These are phyloP conservation scores for Cheilosia grossa DNA, from an alignment of 2,888 invertebrate species.

Conservation along the genomic window DNA sequence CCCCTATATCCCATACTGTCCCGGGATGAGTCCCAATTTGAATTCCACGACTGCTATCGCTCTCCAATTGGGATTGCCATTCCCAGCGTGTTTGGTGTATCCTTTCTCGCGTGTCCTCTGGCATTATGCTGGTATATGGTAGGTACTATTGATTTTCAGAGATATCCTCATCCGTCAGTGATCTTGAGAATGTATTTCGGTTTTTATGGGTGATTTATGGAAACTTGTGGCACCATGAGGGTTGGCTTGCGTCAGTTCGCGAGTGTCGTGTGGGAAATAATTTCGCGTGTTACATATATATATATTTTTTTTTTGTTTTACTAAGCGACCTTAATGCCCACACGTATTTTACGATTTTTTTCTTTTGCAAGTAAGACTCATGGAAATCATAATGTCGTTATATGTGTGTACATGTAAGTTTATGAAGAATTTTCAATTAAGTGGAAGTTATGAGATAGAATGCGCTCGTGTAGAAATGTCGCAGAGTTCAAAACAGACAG, in stretches of 20 bases:
- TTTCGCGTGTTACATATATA: conserved; percentile 51
- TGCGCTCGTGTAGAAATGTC: conserved; percentile 44
- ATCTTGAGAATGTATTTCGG: conserved; percentile 56
- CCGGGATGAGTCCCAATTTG: conserved; percentile 58
- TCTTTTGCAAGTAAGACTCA: conserved; percentile 29
- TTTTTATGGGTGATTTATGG: conserved; percentile 57
- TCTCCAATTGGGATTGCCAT: conserved; percentile 61
- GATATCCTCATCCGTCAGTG: conserved; percentile 27
- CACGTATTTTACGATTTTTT: conserved; percentile 18
- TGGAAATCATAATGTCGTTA: conserved; percentile 25
- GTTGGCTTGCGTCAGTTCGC: conserved; percentile 67
- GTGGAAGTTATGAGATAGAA: conserved; percentile 35
- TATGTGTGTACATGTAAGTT: not conserved
- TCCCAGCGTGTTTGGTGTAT: conserved; percentile 51
- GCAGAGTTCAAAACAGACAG: conserved; percentile 59
- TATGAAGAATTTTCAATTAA: conserved; percentile 33
- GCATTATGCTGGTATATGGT: conserved; percentile 61
- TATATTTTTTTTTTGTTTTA: conserved; percentile 4
- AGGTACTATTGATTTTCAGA: conserved; percentile 41
- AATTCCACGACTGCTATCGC: conserved; percentile 58
- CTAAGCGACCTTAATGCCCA: conserved; percentile 47
- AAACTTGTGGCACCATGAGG: conserved; percentile 69
- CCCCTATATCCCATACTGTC: conserved; percentile 60
- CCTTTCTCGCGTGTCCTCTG: conserved; percentile 73
- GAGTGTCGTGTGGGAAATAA: conserved; percentile 63